These are phyloP conservation scores for Pocota personata DNA, from an alignment of 2,888 invertebrate species.

Conservation along the genomic window DNA sequence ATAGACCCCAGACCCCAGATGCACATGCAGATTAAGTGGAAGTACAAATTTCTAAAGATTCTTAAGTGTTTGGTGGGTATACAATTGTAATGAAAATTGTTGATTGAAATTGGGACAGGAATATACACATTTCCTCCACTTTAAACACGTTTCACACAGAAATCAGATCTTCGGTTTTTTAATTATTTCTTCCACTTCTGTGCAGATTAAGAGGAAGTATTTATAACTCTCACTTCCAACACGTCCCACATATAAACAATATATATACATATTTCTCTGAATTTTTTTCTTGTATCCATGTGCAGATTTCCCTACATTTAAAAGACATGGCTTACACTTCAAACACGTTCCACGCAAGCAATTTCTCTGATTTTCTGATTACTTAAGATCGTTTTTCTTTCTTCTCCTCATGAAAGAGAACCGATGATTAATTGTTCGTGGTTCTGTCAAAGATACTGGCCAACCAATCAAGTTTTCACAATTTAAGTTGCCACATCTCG, in stretches of 20 bases:
- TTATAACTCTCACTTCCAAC: too few relatives aligned
- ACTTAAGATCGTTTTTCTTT: neutral
- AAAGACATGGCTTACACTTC: too few relatives aligned
- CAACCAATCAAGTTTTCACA: slow-evolving; percentile 4
- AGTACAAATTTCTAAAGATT: neutral
- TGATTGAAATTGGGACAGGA: too few relatives aligned
- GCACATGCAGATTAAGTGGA: slow-evolving; percentile 53
- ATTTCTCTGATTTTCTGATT: neutral
- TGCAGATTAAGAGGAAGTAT: too few relatives aligned
- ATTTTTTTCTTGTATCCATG: too few relatives aligned
- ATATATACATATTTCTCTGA: neutral
- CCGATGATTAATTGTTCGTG: slow-evolving; percentile 17
- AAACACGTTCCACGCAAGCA: slow-evolving; percentile 14
- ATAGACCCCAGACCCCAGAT: slow-evolving; percentile 58
- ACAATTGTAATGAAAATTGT: neutral
- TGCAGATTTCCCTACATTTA: too few relatives aligned
- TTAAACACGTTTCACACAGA: neutral
- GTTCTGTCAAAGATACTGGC: slow-evolving; percentile 1
- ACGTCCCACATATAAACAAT: neutral
- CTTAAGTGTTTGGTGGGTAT: neutral
- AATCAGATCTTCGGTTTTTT: too few relatives aligned
- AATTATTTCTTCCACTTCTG: neutral
- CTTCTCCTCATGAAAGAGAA: neutral
- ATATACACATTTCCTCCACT: neutral
- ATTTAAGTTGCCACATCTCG: slow-evolving; percentile 14